Conservation (phyloP, 2,113 vertebrate species). For the Corythornis madagascariensis region DNA sequence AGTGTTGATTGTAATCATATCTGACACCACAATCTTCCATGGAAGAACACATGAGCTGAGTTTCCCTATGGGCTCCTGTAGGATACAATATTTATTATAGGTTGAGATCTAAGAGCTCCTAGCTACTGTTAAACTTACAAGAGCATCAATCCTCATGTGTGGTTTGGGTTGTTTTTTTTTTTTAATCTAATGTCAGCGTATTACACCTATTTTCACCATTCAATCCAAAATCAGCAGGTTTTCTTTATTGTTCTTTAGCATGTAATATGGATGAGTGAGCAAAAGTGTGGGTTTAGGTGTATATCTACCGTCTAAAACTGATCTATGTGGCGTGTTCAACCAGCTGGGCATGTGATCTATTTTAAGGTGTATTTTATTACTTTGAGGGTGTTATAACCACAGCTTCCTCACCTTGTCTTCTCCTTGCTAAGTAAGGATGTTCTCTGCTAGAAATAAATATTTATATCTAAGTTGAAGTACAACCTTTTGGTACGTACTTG, state of each 20-base stretch:
- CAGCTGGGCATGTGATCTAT: background rate
- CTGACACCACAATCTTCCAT: conserved; percentile 76
- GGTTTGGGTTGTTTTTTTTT: background rate
- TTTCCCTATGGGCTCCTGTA: conserved; percentile 67
- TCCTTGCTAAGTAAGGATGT: background rate
- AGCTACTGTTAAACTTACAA: conserved; percentile 66
- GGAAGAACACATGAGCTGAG: conserved; percentile 64
- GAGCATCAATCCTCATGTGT: background rate
- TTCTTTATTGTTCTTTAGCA: background rate
- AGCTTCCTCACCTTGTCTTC: background rate
- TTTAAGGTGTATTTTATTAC: background rate
- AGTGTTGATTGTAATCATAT: conserved; percentile 77
- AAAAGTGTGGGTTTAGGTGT: background rate
- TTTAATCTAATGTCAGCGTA: background rate
- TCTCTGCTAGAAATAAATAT: conserved; percentile 19
- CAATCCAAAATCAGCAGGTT: background rate
- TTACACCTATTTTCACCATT: background rate
- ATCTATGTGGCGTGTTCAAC: background rate
- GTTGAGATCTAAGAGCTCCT: conserved; percentile 73
- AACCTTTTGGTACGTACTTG: conserved; percentile 22
- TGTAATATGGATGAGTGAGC: background rate
- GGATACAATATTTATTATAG: conserved; percentile 78
- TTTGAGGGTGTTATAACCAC: background rate
- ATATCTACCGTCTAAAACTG: background rate
- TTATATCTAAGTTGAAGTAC: background rate